phyloP scores from a whole-genome alignment of 64 coral and sea anemone species.

The Pocillopora damicornis region DNA sequence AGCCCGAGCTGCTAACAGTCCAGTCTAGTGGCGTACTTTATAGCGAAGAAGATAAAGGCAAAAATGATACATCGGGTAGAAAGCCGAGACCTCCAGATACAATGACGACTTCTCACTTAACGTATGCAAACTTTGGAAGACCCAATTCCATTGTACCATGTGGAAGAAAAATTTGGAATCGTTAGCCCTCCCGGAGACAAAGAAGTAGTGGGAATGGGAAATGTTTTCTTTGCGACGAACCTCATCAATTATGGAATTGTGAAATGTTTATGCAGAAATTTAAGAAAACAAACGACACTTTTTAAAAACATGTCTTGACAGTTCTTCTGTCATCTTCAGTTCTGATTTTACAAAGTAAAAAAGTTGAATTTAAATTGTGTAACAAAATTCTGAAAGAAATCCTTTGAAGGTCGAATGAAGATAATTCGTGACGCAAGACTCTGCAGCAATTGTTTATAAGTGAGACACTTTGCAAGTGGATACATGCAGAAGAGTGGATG shows the following conservation, averaged over 20 bases:
- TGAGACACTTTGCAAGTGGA: slow-evolving; percentile 37
- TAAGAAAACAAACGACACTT: too few relatives aligned
- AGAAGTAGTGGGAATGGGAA: background rate
- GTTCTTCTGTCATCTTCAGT: too few relatives aligned
- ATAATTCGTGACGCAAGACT: slow-evolving; percentile 14
- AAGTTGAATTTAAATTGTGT: too few relatives aligned
- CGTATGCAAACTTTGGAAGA: background rate
- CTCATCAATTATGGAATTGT: slow-evolving; percentile 35
- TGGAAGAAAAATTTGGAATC: background rate
- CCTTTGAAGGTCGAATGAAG: slow-evolving; percentile 16
- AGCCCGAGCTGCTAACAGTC: slow-evolving; percentile 43
- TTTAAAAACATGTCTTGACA: too few relatives aligned
- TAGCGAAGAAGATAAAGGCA: background rate
- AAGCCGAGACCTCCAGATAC: background rate
- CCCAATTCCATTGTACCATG: background rate
- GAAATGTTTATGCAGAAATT: background rate
- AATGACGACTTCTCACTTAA: background rate
- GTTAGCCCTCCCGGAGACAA: background rate
- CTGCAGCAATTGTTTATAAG: slow-evolving; percentile 40
- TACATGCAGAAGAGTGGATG: slow-evolving; percentile 32
- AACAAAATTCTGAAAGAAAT: background rate
- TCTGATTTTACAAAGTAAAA: too few relatives aligned
- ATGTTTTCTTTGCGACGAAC: background rate
- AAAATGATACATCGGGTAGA: background rate
- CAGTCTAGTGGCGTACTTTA: slow-evolving; percentile 31